Percentiles rank a stretch among this genome's conserved stretches.
Evolutionary conservation across 2,888 invertebrate genomes (phyloP).

Genomic region (Didymodactylos carnosus): DNA sequence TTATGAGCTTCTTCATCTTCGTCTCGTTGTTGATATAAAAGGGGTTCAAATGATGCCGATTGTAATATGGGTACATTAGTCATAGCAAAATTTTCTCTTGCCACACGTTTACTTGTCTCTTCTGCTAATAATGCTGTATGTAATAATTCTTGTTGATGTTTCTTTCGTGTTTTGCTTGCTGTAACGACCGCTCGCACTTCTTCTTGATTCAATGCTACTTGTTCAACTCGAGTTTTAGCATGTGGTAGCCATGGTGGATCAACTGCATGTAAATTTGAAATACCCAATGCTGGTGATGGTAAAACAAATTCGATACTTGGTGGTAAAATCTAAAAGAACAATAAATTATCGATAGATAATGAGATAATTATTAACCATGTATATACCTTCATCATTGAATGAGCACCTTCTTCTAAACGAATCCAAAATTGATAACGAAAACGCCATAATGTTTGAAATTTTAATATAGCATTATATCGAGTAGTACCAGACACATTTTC

Average conservation of each 20-base stretch:
- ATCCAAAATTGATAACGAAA: slow-evolving; percentile 95
- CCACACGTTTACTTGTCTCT: slow-evolving; percentile 80
- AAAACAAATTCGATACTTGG: slow-evolving; percentile 96
- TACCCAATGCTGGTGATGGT: slow-evolving; percentile 93
- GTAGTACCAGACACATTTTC: neutral
- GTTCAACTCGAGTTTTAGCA: slow-evolving; percentile 92
- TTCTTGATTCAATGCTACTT: slow-evolving; percentile 91
- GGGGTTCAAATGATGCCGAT: slow-evolving; percentile 87
- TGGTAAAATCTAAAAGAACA: slow-evolving; percentile 50
- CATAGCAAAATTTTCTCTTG: slow-evolving; percentile 77
- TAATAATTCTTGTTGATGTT: slow-evolving; percentile 93
- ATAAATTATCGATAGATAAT: neutral
- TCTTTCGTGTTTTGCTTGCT: slow-evolving; percentile 90
- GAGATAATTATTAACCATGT: neutral
- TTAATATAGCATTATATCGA: neutral
- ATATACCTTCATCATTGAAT: slow-evolving; percentile 64
- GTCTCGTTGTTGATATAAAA: slow-evolving; percentile 48
- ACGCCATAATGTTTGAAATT: slow-evolving; percentile 81
- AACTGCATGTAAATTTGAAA: slow-evolving; percentile 57
- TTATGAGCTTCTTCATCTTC: slow-evolving; percentile 31
- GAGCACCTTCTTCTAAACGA: slow-evolving; percentile 92
- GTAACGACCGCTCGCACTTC: slow-evolving; percentile 70
- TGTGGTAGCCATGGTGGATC: slow-evolving; percentile 98
- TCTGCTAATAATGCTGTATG: slow-evolving; percentile 80
- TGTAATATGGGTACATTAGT: slow-evolving; percentile 50